A percentile compares a stretch with the other conserved stretches of the same genome.
Conservation (phyloP, 30 jellyfish, hydroid and myxozoan species). For the Turritopsis dohrnii region DNA sequence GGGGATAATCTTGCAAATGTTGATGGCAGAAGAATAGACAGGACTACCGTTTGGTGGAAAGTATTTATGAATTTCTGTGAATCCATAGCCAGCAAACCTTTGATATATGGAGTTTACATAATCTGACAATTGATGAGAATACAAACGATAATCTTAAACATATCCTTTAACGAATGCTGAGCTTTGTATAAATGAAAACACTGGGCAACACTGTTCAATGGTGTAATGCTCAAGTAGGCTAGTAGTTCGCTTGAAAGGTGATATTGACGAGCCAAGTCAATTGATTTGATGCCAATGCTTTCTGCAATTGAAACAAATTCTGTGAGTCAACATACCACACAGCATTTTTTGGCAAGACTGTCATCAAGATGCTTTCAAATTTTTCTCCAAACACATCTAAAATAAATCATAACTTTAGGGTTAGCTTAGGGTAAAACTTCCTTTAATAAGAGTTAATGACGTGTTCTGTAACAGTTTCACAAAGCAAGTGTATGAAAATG, state of each 20-base stretch:
- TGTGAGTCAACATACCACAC: neutral
- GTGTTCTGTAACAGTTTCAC: neutral
- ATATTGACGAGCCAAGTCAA: neutral
- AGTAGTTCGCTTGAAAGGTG: neutral
- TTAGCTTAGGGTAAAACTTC: neutral
- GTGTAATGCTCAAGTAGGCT: neutral
- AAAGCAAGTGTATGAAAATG: neutral
- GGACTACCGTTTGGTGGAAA: neutral
- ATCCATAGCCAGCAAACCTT: neutral
- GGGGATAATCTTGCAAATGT: neutral
- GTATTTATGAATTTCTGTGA: neutral
- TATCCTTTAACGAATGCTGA: neutral
- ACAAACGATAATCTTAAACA: neutral
- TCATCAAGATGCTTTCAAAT: neutral
- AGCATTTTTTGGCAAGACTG: neutral
- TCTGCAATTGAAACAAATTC: neutral
- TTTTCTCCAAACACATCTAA: constrained; percentile 9
- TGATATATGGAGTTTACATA: neutral
- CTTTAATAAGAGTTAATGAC: too few species aligned
- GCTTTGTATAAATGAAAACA: neutral
- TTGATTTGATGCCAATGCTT: neutral
- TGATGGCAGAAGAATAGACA: neutral
- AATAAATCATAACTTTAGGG: neutral
- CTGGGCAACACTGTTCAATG: neutral
- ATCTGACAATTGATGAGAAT: neutral